phyloP scores from a whole-genome alignment of 2,797 vertebrate species.

The Pangasius djambal region DNA sequence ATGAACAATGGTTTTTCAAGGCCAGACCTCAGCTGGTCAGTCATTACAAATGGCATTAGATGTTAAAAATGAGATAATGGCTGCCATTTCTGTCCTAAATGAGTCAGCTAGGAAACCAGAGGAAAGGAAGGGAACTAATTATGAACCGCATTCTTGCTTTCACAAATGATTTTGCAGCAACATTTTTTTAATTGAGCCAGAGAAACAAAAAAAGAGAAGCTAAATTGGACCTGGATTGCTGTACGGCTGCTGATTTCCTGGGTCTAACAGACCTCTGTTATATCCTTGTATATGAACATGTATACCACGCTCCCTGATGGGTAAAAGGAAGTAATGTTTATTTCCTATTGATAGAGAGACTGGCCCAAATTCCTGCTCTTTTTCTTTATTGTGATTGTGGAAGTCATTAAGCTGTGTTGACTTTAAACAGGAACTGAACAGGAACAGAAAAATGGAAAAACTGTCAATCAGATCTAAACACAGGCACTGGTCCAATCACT shows the following conservation, averaged over 20 bases:
- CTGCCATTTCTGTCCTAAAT: conserved; percentile 73
- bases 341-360: neutral
- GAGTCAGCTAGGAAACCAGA: conserved; percentile 64
- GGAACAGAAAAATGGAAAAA: neutral
- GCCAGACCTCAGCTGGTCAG: conserved; percentile 65
- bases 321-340: neutral
- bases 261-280: neutral
- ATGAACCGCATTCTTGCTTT: neutral
- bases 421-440: neutral
- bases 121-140: conserved; percentile 44
- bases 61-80: conserved; percentile 75
- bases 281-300: neutral
- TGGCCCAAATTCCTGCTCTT: too few species aligned
- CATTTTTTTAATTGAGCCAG: neutral
- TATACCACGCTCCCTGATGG: conserved; percentile 31
- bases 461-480: neutral
- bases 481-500: neutral
- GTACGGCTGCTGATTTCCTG: neutral
- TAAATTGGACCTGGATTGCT: neutral
- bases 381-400: neutral
- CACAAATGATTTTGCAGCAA: neutral
- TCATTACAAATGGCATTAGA: conserved; percentile 70
- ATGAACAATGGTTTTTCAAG: conserved; percentile 58
- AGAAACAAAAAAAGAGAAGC: neutral
- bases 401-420: neutral